phyloP scores from a whole-genome alignment of 2,888 invertebrate species.

The Epiblema foenella region DNA sequence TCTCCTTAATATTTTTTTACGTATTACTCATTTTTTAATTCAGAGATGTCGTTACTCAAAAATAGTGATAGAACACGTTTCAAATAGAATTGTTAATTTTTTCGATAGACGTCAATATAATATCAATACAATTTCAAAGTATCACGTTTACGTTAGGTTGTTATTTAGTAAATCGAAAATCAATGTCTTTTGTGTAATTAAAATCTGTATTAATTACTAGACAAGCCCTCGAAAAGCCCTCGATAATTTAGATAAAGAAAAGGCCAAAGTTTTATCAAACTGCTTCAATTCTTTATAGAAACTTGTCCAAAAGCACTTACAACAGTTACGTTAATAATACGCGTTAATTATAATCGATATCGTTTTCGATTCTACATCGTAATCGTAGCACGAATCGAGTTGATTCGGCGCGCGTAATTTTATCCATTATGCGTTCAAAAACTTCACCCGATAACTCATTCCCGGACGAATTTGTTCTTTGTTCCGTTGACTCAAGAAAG shows the following conservation, averaged over 20 bases:
- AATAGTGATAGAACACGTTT: too few species aligned
- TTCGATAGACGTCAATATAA: conserved; percentile 16
- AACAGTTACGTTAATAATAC: conserved; percentile 73
- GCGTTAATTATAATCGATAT: conserved; percentile 76
- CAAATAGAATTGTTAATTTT: too few species aligned
- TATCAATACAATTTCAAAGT: conserved; percentile 27
- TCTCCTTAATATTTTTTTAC: too few species aligned
- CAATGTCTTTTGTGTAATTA: conserved; percentile 59
- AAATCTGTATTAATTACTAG: conserved; percentile 76
- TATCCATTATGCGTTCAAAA: conserved; percentile 71
- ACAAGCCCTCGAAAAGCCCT: conserved; percentile 70
- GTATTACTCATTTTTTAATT: too few species aligned
- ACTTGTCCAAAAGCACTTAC: conserved; percentile 70
- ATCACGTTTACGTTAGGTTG: conserved; percentile 7
- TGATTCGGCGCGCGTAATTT: conserved; percentile 75
- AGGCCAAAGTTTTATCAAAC: conserved; percentile 70
- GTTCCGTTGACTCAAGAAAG: conserved; percentile 54
- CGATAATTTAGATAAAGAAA: conserved; percentile 61
- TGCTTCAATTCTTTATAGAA: conserved; percentile 67
- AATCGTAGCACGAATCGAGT: conserved; percentile 73
- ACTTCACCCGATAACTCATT: conserved; percentile 59
- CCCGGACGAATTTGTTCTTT: conserved; percentile 60
- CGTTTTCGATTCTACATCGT: conserved; percentile 70
- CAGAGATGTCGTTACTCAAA: too few species aligned
- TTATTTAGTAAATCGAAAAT: conserved; percentile 45